Evolutionary conservation across 2,113 vertebrate genomes (phyloP), one percentile per base, ranked within the genome.

Genomic region (Origma solitaria): DNA sequence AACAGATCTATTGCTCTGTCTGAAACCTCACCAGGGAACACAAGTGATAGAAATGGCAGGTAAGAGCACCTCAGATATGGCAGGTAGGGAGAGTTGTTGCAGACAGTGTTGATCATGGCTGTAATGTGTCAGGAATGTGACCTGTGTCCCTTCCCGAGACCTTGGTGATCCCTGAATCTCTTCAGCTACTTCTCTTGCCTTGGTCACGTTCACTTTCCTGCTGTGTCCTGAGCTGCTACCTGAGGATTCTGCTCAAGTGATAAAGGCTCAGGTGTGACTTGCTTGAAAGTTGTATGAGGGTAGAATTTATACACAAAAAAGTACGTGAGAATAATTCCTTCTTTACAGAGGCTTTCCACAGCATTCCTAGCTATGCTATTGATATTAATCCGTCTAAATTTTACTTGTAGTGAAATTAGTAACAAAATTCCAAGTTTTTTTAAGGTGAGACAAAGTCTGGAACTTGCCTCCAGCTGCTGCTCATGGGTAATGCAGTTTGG

Each of bases 1-100:
- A 12, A 1, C 22, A 97, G 96, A 54, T 47, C 75, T 35, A 13
- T 53, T 86, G 53, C 50, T 61, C 44, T 83, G 71, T 72, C 19
- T 81, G 70, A 76, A 75, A 10, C 42, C 65, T 80, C 70, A 2
- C n/a, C 40, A 28, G 60, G 73, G 64, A 86, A 23, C 72, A 15
- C 40, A 71, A 11, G 20, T 22, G 4, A 7, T 3, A 79, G 60
- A 70, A 61, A 97, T 97, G 97, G 94, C 96, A 97, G 97, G 97
- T 97, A 95, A 97, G 96, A 49, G 37, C 93, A 25, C 30, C 61
- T 58, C 31, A 31, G 20, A 23, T 4, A 1, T 0, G 2, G 38
- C 51, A 28, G 0, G 9, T 1, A 31, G 51, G 58, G 45, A 65
- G 35, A 51, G 66, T 1, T 14, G 30, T 47, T 75, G 54, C 56